Percentiles rank a stretch among this genome's conserved stretches.
These are phyloP conservation scores for Melolontha melolontha DNA, from an alignment of 2,888 invertebrate genomes.

Conservation along the genomic window DNA sequence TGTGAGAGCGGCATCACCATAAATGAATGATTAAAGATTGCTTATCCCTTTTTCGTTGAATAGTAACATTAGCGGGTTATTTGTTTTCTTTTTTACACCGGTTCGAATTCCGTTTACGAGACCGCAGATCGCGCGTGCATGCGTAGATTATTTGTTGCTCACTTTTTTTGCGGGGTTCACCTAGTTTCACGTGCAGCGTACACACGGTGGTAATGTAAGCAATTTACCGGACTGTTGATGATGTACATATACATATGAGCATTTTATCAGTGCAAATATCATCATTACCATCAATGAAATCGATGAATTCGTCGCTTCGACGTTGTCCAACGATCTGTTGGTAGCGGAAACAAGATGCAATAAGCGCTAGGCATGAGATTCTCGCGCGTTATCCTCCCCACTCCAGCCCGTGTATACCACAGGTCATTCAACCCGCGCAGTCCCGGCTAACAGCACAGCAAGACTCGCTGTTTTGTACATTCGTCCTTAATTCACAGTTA, in stretches of 20 bases:
- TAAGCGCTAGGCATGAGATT: conserved; percentile 63
- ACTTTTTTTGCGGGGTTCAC: conserved; percentile 11
- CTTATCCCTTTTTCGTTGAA: neutral
- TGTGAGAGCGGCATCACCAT: neutral
- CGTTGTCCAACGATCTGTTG: conserved; percentile 51
- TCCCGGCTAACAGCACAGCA: conserved; percentile 62
- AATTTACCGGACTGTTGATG: no score
- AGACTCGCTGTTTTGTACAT: conserved; percentile 60
- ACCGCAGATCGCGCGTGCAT: conserved; percentile 8
- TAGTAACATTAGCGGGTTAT: conserved; percentile 3
- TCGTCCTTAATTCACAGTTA: conserved; percentile 61
- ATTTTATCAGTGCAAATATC: neutral
- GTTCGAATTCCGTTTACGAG: conserved; percentile 1
- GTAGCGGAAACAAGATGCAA: conserved; percentile 65
- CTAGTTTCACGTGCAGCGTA: conserved; percentile 2
- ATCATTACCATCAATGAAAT: conserved; percentile 51
- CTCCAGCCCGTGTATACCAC: conserved; percentile 53
- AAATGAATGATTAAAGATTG: conserved; percentile 10
- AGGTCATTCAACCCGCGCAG: conserved; percentile 66
- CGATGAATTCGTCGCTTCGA: conserved; percentile 47
- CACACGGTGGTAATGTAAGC: no score
- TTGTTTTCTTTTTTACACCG: conserved; percentile 7
- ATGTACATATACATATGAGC: no score
- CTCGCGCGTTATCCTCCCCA: conserved; percentile 54
- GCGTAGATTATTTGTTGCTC: conserved; percentile 2